Evolutionary conservation across 2,797 vertebrate genomes (phyloP), one percentile per base, ranked within the genome.

Genomic region (Anas capensis): DNA sequence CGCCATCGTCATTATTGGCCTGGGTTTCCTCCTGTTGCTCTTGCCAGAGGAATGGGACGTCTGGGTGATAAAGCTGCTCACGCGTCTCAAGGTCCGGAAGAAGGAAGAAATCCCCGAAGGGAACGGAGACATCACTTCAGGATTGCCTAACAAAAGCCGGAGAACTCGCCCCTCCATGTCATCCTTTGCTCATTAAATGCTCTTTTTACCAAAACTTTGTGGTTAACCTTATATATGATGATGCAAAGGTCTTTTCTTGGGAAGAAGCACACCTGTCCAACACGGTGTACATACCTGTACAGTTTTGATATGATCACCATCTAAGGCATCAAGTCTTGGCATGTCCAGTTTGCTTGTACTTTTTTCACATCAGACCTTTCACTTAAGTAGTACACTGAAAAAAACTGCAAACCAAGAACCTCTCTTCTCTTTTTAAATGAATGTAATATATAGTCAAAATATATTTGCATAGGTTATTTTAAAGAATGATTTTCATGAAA

Each of bases 11-110:
- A 99, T 99, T 97, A 99, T 99, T 61, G 99, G 99, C 97, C 97
- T 99, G 98, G 99, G 99, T 80, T 99, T 99, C 97, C 98, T 99
- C 91, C 98, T 99, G 96, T 97, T 99, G 97, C 98, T 99, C 82
- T 96, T 99, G 93, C 99, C 99, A 0, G 99, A 99, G 96, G 99
- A 99, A 96, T 99, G 99, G 99, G 99, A 99, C 49, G 98, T 98
- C 97, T 99, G 99, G 97, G 97, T 99, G 95, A 98, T 99, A 97
- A 98, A 98, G 97, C 98, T 99, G 83, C 98, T 98, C 97, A 98
- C 98, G 0, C 99, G 97, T 96, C 98, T 99, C 96, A 99, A 98
- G 92, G 97, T 98, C 36, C 94, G 98, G 86, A 99, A 99, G 97
- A 99, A 99, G 58, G 99, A 99, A 40, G 99, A 99, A 93, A 96